A percentile compares a stretch with the other conserved stretches of the same genome.
Evolutionary conservation across 2,113 vertebrate genomes (phyloP).

Genomic region (Kryptolebias marmoratus): DNA sequence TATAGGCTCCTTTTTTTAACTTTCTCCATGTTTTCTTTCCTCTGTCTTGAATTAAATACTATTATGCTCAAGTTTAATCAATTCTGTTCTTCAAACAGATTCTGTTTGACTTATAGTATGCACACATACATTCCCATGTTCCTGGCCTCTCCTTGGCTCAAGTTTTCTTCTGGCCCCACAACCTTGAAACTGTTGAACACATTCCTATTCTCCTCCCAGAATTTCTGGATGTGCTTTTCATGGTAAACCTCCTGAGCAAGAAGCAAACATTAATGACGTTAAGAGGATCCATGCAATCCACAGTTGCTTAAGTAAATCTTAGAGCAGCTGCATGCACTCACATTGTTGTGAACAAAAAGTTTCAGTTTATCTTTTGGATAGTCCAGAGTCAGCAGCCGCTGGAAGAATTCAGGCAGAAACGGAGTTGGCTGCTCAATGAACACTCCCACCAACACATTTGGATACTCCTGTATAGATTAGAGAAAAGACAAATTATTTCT

Average conservation of each 20-base stretch:
- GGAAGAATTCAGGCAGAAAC: conserved; percentile 94
- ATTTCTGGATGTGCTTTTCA: conserved; percentile 94
- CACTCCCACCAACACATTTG: conserved; percentile 88
- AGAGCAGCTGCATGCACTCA: conserved; percentile 78
- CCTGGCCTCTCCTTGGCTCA: conserved; percentile 95
- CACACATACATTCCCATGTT: conserved; percentile 96
- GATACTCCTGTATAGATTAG: conserved; percentile 84
- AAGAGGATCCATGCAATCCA: neutral
- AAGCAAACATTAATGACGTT: conserved; percentile 39
- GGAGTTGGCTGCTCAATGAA: conserved; percentile 98
- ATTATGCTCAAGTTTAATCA: neutral
- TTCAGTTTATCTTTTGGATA: conserved; percentile 90
- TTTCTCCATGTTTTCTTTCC: no score
- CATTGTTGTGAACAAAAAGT: conserved; percentile 96
- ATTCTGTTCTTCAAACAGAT: neutral
- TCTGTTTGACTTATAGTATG: conserved; percentile 6
- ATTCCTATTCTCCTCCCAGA: conserved; percentile 91
- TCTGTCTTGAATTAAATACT: no score
- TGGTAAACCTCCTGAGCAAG: conserved; percentile 93
- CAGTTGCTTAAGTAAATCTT: neutral
- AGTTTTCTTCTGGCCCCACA: conserved; percentile 93
- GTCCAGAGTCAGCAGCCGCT: conserved; percentile 86
- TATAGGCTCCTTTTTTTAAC: no score
- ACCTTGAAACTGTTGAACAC: conserved; percentile 89
- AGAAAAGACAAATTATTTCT: conserved; percentile 32